Evolutionary conservation across 2,113 vertebrate genomes (phyloP).

Genomic region (Lichenostomus cassidix): DNA sequence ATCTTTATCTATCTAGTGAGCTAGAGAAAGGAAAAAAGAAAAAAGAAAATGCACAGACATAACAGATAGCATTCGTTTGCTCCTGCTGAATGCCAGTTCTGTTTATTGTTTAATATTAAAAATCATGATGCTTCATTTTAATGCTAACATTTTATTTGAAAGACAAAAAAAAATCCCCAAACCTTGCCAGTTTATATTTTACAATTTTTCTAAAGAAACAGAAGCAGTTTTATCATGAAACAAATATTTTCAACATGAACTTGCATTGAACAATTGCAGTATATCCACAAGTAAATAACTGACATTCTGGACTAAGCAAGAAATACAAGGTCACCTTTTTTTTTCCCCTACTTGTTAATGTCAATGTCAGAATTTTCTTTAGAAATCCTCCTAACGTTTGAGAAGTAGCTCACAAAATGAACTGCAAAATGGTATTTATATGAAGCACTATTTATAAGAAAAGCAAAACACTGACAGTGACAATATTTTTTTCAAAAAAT

Average conservation of each 20-base stretch:
- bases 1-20: slow-evolving; percentile 27
- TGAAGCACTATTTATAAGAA: slow-evolving; percentile 53
- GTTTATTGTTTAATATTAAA: slow-evolving; percentile 55
- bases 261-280: slow-evolving; percentile 32
- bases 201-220: slow-evolving; percentile 50
- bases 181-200: slow-evolving; percentile 43
- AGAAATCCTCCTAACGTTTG: slow-evolving; percentile 38
- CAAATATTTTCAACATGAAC: slow-evolving; percentile 31
- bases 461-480: slow-evolving; percentile 62
- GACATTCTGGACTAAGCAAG: slow-evolving; percentile 46
- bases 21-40: not conserved
- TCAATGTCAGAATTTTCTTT: slow-evolving; percentile 36
- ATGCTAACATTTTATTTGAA: slow-evolving; percentile 76
- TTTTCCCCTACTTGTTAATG: slow-evolving; percentile 14
- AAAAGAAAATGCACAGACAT: slow-evolving; percentile 50
- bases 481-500: slow-evolving; percentile 25
- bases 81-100: slow-evolving; percentile 42
- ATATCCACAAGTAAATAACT: slow-evolving; percentile 49
- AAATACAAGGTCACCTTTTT: slow-evolving; percentile 38
- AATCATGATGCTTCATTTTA: slow-evolving; percentile 47
- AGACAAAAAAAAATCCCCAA: slow-evolving; percentile 56
- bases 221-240: slow-evolving; percentile 45
- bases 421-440: slow-evolving; percentile 41
- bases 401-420: slow-evolving; percentile 49
- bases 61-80: slow-evolving; percentile 57